phyloP scores from a whole-genome alignment of 1,140 invertebrate genomes.

The Euura saliciscinereae region DNA sequence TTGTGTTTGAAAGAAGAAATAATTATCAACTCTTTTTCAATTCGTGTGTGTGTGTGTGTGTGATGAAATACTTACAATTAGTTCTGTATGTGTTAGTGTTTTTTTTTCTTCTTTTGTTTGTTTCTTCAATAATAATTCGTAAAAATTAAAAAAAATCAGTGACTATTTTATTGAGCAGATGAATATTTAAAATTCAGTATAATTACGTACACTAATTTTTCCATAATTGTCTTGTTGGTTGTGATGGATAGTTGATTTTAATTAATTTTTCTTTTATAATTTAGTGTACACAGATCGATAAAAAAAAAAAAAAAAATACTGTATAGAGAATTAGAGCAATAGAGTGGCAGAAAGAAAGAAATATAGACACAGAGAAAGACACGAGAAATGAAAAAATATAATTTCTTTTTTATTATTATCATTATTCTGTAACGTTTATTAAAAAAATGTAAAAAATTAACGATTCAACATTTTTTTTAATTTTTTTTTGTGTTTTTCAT shows the following conservation, averaged over 20 bases:
- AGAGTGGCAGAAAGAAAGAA: background rate
- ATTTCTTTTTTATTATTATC: background rate
- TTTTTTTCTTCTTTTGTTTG: background rate
- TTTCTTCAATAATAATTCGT: background rate
- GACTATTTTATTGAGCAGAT: too few species aligned
- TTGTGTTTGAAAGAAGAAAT: background rate
- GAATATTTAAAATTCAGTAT: too few species aligned
- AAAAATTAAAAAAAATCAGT: background rate
- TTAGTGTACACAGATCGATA: too few species aligned
- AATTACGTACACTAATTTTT: too few species aligned
- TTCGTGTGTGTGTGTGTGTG: too few species aligned
- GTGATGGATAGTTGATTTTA: too few species aligned
- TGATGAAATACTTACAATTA: background rate
- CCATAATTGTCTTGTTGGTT: too few species aligned
- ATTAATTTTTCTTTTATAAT: too few species aligned
- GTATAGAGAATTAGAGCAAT: background rate
- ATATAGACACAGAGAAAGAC: background rate
- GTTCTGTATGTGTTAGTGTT: background rate
- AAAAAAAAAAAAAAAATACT: too few species aligned
- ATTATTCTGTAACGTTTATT: too few species aligned
- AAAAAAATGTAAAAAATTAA: background rate
- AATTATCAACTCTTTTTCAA: too few species aligned
- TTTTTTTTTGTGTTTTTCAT: background rate
- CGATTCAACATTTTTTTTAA: background rate
- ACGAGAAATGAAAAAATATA: conserved; percentile 17